Evolutionary conservation across 2,888 invertebrate genomes (phyloP), one percentile per base, ranked within the genome.

Genomic region (Amphimallon solstitiale): DNA sequence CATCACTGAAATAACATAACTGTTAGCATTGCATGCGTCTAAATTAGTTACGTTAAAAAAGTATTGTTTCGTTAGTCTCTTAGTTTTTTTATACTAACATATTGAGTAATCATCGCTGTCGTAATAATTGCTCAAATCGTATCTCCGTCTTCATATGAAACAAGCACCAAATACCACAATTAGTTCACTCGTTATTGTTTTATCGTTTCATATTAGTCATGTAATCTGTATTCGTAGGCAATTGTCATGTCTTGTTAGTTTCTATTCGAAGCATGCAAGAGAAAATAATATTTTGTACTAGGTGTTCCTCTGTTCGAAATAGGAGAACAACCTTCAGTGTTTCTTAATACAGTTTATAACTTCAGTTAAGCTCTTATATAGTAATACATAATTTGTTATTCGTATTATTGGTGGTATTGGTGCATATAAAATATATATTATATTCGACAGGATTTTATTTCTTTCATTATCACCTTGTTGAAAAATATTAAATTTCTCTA

Each of bases 161-260:
- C 43, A 14, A 59, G 14, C 43, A 43, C 15, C 23, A 14, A 40
- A 43, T 43, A 29, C 43, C 17, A 59, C 45, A 59, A 59, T 59
- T 59, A 59, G 56, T 45, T 43, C 56, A 45, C 45, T 14, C 29
- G 15, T 23, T 43, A 59, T 59, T 59, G 43, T 59, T 59, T 59
- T 59, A 59, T 59, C 56, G 29, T 43, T 59, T 43, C 23, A 29
- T 43, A 43, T 59, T 29, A 59, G 38, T 45, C 56, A 45, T 43
- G 43, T 29, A 59, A 59, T 23, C 40, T 43, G n/a, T 59, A 59
- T 43, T 59, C 29, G 43, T 34, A 59, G 5, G 14, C 56, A 43
- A 59, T 59, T 40, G 56, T 59, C 56, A 29, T 29, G 56, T 43
- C 15, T 5, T 59, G 15, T 59, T 59, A 59, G 23, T 10, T 43